These are phyloP conservation scores for Grus americana DNA, from an alignment of 2,113 vertebrate genomes.

Conservation along the genomic window DNA sequence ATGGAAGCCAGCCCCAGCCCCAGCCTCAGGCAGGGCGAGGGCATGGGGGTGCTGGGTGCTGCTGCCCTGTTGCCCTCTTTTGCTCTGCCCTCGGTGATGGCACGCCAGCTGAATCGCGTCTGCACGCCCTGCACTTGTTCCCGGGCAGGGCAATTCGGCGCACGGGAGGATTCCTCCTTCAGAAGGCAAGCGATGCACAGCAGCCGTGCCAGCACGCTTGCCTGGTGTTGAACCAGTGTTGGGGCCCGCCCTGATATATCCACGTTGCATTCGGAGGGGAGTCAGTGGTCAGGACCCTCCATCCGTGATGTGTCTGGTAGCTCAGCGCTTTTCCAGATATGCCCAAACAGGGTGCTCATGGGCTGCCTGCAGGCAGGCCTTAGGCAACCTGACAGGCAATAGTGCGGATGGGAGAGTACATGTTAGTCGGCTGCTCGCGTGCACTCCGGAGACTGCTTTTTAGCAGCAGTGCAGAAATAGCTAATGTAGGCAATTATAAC, in stretches of 20 bases:
- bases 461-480: neutral
- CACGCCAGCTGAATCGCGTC: accelerated
- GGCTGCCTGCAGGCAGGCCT: conserved; percentile 52
- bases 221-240: neutral
- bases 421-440: neutral
- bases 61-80: neutral
- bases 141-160: accelerated
- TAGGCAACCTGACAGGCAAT: conserved; percentile 22
- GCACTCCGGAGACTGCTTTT: conserved; percentile 5
- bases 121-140: accelerated
- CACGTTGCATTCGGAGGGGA: neutral
- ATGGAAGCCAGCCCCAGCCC: neutral
- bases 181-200: neutral
- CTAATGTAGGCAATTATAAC: conserved; percentile 36
- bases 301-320: neutral
- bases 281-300: neutral
- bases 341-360: neutral
- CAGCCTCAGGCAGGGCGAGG: neutral
- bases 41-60: accelerated
- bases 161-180: accelerated
- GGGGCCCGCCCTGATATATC: neutral
- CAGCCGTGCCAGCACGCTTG: neutral
- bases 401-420: neutral
- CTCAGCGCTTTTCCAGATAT: neutral
- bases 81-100: neutral